These are phyloP conservation scores for Notocelia uddmanniana DNA, from an alignment of 2,888 invertebrate species.

Conservation along the genomic window DNA sequence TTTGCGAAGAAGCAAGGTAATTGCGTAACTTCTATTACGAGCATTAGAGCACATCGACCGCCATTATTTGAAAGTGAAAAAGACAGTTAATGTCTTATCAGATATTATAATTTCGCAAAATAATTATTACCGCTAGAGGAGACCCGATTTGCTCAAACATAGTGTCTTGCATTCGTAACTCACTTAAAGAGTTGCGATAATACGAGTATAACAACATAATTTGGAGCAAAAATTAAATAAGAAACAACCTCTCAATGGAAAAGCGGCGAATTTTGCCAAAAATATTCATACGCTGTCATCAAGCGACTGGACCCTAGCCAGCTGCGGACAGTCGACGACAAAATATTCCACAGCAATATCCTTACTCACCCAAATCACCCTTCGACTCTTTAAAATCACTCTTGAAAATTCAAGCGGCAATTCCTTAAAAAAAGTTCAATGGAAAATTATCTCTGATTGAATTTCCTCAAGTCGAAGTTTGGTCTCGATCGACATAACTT, in stretches of 20 bases:
- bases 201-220: conserved; percentile 59
- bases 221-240: conserved; percentile 71
- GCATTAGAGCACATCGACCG: too few relatives aligned
- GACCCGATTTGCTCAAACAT: too few relatives aligned
- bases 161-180: conserved; percentile 46
- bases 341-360: conserved; percentile 83
- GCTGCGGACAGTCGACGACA: conserved; percentile 81
- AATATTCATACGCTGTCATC: conserved; percentile 86
- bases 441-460: conserved; percentile 57
- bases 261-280: conserved; percentile 79
- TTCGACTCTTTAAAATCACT: conserved; percentile 79
- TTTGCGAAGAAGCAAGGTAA: too few relatives aligned
- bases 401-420: conserved; percentile 74
- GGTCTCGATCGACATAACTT: conserved; percentile 36
- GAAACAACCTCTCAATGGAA: conserved; percentile 70
- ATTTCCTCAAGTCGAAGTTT: conserved; percentile 49
- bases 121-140: too few relatives aligned
- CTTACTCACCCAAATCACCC: conserved; percentile 80
- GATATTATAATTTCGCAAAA: too few relatives aligned
- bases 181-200: conserved; percentile 43
- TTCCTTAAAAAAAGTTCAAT: conserved; percentile 60
- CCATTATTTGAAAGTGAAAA: too few relatives aligned
- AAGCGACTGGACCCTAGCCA: conserved; percentile 83
- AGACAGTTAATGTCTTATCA: too few relatives aligned
- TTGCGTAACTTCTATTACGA: too few relatives aligned